Conservation (phyloP, 2,797 vertebrate genomes). For the Clarias fuscus region DNA sequence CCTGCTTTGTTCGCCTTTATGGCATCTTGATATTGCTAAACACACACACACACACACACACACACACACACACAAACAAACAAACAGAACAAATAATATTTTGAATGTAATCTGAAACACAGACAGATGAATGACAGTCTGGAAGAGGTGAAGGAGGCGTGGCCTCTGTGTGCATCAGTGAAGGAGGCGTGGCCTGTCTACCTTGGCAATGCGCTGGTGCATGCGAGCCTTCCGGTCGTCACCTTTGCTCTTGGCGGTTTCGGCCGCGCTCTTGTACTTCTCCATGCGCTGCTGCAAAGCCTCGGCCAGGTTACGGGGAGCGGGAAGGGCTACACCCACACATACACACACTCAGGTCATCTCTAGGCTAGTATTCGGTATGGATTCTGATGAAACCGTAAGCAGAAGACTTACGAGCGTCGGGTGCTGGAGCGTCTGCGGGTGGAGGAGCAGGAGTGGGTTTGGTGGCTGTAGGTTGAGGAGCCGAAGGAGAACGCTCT, state of each 20-base stretch:
- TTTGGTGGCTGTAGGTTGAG: constrained; percentile 58
- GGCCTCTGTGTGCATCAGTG: not conserved
- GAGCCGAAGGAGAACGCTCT: constrained; percentile 48
- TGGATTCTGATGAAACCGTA: no score
- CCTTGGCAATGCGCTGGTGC: constrained; percentile 91
- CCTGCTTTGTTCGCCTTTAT: constrained; percentile 85
- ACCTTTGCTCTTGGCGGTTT: constrained; percentile 83
- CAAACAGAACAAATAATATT: not conserved
- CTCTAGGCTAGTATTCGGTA: not conserved
- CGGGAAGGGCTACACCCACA: constrained; percentile 63
- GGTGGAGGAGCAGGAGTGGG: constrained; percentile 48
- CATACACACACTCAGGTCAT: not conserved
- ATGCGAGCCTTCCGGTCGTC: constrained; percentile 90
- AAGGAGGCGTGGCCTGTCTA: constrained; percentile 50
- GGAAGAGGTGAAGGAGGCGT: not conserved
- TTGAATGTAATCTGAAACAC: not conserved
- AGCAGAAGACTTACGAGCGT: constrained; percentile 60
- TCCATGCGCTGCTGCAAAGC: constrained; percentile 91
- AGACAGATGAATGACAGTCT: not conserved
- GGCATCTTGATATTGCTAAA: constrained; percentile 91
- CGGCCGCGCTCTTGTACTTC: constrained; percentile 80
- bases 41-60: constrained; percentile 7
- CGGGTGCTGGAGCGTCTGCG: constrained; percentile 55
- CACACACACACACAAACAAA: no score
- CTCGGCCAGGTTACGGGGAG: constrained; percentile 79